Conservation (phyloP, 2,113 vertebrate species). For the Callospermophilus lateralis region DNA sequence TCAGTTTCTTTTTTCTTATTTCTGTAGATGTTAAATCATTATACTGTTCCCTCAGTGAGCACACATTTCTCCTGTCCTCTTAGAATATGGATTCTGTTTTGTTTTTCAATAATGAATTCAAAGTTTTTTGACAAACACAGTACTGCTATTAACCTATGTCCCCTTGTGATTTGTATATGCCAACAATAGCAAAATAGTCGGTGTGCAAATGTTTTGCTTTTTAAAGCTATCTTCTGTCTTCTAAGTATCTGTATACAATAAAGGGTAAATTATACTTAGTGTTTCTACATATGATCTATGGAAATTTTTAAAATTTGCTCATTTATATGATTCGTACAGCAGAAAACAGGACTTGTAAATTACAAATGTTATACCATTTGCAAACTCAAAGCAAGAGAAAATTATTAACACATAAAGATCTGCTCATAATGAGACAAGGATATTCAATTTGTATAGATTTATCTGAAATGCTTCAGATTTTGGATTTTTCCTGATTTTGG, state of each 20-base stretch:
- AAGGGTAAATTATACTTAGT: neutral
- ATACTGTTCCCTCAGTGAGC: neutral
- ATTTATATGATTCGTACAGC: neutral
- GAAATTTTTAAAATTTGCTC: conserved; percentile 22
- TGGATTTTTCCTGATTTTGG: neutral
- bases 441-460: neutral
- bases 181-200: conserved; percentile 17
- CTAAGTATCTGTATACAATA: neutral
- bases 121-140: neutral
- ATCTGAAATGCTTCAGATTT: neutral
- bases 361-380: neutral
- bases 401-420: neutral
- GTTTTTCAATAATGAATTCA: neutral
- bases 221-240: conserved; percentile 30
- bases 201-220: conserved; percentile 22
- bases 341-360: neutral
- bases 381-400: conserved; percentile 30
- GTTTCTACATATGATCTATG: neutral
- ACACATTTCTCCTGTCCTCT: neutral
- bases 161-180: neutral
- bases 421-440: conserved; percentile 1
- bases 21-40: neutral
- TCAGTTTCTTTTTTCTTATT: neutral
- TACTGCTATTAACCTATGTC: neutral
- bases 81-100: neutral